phyloP scores from a whole-genome alignment of 2,797 vertebrate species.

The Serranus cabrilla region DNA sequence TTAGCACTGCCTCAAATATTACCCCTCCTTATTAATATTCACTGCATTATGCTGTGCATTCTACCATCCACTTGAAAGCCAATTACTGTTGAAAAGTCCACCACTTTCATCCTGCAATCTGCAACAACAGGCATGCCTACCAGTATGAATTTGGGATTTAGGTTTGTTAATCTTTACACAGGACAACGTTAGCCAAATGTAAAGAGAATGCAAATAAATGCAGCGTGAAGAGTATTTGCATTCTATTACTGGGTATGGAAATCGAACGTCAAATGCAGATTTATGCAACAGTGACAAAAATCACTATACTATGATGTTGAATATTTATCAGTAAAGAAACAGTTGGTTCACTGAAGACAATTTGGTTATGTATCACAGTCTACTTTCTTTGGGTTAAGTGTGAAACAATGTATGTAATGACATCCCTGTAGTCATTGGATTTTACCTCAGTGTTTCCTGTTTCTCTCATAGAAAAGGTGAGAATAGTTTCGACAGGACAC shows the following conservation, averaged over 20 bases:
- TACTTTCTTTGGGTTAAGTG: not conserved
- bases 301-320: not conserved
- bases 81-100: conserved; percentile 79
- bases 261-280: conserved; percentile 26
- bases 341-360: not conserved
- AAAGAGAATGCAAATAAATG: conserved; percentile 46
- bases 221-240: conserved; percentile 34
- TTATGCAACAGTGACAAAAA: conserved; percentile 23
- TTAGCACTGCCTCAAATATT: conserved; percentile 54
- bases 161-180: conserved; percentile 59
- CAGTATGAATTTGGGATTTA: conserved; percentile 57
- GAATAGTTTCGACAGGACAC: not conserved
- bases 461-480: not conserved
- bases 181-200: conserved; percentile 40
- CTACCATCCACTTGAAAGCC: conserved; percentile 78
- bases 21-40: conserved; percentile 76
- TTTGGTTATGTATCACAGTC: not conserved
- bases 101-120: conserved; percentile 74
- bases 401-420: not conserved
- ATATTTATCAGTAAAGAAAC: conserved; percentile 23
- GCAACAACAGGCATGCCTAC: conserved; percentile 62
- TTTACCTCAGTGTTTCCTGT: not conserved
- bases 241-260: conserved; percentile 23
- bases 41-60: conserved; percentile 68
- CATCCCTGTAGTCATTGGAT: not conserved